These are phyloP conservation scores for Mixornis gularis DNA, from an alignment of 2,113 vertebrate genomes.

Conservation along the genomic window DNA sequence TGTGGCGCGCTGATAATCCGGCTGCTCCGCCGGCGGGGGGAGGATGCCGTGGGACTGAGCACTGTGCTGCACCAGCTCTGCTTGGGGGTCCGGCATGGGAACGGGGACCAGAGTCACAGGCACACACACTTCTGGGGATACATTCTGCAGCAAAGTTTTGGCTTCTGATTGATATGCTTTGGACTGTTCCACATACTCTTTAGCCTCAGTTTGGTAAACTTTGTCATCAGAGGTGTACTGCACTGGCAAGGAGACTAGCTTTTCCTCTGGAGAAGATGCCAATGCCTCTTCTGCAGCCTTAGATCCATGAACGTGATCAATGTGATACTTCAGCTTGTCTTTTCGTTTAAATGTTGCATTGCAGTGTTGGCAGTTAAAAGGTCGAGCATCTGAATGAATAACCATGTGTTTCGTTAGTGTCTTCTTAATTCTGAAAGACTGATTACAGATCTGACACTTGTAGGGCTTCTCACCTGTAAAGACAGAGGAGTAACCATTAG, in stretches of 20 bases:
- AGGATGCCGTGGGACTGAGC: slow-evolving; percentile 68
- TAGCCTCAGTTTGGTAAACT: slow-evolving; percentile 67
- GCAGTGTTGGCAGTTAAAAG: slow-evolving; percentile 94
- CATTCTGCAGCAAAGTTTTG: slow-evolving; percentile 74
- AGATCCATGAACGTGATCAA: slow-evolving; percentile 89
- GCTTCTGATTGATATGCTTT: slow-evolving; percentile 74
- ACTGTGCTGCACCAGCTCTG: slow-evolving; percentile 69
- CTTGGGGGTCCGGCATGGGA: slow-evolving; percentile 72
- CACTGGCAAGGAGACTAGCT: slow-evolving; percentile 67
- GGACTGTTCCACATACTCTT: slow-evolving; percentile 71
- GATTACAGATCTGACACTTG: slow-evolving; percentile 91
- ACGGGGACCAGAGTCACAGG: slow-evolving; percentile 86
- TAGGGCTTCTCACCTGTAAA: slow-evolving; percentile 93
- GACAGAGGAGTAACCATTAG: not conserved
- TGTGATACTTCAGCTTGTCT: slow-evolving; percentile 97
- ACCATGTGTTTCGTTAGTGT: slow-evolving; percentile 97
- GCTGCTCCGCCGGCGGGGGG: slow-evolving; percentile 68
- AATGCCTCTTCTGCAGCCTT: slow-evolving; percentile 75
- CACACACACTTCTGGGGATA: slow-evolving; percentile 74
- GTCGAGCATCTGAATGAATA: slow-evolving; percentile 94
- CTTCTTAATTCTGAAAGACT: slow-evolving; percentile 97
- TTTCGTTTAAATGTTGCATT: slow-evolving; percentile 94
- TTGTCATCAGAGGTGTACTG: slow-evolving; percentile 72
- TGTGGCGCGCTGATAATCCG: slow-evolving; percentile 81
- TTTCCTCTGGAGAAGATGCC: slow-evolving; percentile 68